A percentile compares a stretch with the other conserved stretches of the same genome.
These are phyloP conservation scores for Sarcophaga bullata DNA, from an alignment of 1,140 invertebrate species.

Conservation along the genomic window DNA sequence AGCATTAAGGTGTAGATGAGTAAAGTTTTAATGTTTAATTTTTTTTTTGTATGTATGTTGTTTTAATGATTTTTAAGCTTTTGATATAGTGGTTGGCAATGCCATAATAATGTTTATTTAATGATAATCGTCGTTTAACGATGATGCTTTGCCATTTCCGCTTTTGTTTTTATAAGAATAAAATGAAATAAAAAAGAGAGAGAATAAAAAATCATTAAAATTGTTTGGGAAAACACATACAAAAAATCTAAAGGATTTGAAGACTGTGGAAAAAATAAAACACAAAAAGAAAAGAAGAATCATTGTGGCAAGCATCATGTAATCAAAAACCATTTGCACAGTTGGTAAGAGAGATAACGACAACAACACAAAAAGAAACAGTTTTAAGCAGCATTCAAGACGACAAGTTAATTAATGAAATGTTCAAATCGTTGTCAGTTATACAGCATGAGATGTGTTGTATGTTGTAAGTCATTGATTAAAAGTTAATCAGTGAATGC, in stretches of 20 bases:
- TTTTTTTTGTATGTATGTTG: too few species aligned
- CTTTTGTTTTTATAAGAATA: not conserved
- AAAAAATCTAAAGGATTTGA: too few species aligned
- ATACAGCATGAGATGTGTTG: not conserved
- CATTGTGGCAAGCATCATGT: too few species aligned
- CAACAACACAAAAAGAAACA: not conserved
- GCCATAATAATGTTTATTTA: too few species aligned
- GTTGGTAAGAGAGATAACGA: not conserved
- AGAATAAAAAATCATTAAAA: too few species aligned
- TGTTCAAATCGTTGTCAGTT: not conserved
- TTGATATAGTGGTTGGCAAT: too few species aligned
- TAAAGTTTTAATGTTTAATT: not conserved
- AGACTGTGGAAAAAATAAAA: too few species aligned
- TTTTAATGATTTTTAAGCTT: too few species aligned
- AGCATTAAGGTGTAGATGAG: not conserved
- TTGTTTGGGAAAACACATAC: too few species aligned
- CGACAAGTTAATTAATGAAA: constrained; percentile 8
- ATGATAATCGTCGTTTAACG: not conserved
- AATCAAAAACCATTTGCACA: not conserved
- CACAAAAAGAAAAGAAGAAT: too few species aligned
- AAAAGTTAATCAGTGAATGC: not conserved
- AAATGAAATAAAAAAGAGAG: too few species aligned
- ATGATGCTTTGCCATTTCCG: constrained; percentile 8
- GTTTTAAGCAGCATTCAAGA: not conserved
- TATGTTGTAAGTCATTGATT: not conserved